phyloP scores from a whole-genome alignment of 1,140 invertebrate genomes.

The Coptotermes formosanus region DNA sequence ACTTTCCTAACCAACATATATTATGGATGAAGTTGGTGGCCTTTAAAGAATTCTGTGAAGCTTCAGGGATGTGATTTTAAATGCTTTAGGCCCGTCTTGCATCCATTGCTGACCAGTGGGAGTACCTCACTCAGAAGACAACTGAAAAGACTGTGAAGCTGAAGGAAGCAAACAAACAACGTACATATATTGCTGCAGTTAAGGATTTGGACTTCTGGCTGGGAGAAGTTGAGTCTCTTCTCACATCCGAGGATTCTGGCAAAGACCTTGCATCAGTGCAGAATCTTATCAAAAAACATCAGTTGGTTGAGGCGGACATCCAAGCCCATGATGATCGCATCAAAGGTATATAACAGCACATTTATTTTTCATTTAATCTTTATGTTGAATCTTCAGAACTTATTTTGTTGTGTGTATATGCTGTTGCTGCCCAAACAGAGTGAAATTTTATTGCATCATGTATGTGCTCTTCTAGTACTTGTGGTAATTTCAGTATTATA shows the following conservation, averaged over 20 bases:
- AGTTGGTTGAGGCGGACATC: constrained; percentile 96
- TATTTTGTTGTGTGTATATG: too few relatives aligned
- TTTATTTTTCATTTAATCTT: constrained; percentile 20
- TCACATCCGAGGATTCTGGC: constrained; percentile 96
- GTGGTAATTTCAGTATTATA: too few relatives aligned
- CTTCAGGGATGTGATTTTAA: not conserved
- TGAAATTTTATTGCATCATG: too few relatives aligned
- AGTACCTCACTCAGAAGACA: constrained; percentile 95
- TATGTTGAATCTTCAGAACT: not conserved
- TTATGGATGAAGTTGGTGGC: too few relatives aligned
- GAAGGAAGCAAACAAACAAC: constrained; percentile 98
- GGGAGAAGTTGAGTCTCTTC: constrained; percentile 94
- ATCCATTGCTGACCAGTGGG: constrained; percentile 98
- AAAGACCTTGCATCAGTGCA: constrained; percentile 99
- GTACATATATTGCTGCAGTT: constrained; percentile 98
- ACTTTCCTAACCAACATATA: too few relatives aligned
- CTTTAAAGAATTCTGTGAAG: too few relatives aligned
- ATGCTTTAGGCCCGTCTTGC: constrained; percentile 64
- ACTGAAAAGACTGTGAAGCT: constrained; percentile 96
- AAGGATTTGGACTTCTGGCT: constrained; percentile 99
- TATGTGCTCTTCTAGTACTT: too few relatives aligned
- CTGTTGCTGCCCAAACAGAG: too few relatives aligned
- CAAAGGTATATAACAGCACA: constrained; percentile 58
- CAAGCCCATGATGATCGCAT: constrained; percentile 94
- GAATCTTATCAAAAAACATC: constrained; percentile 98